Evolutionary conservation across 2,888 invertebrate genomes (phyloP).

Genomic region (Vanessa cardui): DNA sequence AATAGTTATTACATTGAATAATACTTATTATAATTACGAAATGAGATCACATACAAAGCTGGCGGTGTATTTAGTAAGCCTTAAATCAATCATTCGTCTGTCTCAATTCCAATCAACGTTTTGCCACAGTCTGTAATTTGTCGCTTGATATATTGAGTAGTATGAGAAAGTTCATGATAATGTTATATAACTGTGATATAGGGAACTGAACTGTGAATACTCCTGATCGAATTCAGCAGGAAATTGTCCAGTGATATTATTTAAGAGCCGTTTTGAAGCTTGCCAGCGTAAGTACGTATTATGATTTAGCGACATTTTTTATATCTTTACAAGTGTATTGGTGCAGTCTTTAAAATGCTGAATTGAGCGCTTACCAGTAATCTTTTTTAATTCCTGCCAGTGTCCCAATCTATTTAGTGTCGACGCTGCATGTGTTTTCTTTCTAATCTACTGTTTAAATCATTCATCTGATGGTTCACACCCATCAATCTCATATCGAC

Average conservation of each 20-base stretch:
- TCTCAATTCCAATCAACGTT: conserved; percentile 29
- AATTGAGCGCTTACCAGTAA: too few relatives aligned
- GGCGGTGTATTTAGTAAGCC: conserved; percentile 14
- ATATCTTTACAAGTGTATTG: too few relatives aligned
- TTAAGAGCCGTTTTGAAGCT: too few relatives aligned
- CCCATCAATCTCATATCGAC: too few relatives aligned
- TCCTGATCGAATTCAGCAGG: not conserved
- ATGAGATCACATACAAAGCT: conserved; percentile 10
- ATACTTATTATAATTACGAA: conserved; percentile 6
- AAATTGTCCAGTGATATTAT: not conserved
- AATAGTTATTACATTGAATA: not conserved
- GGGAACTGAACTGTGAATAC: conserved; percentile 31
- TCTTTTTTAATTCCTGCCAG: too few relatives aligned
- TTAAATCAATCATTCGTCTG: conserved; percentile 22
- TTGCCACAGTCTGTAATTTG: conserved; percentile 28
- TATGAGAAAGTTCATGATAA: conserved; percentile 31
- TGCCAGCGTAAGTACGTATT: too few relatives aligned
- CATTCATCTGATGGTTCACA: too few relatives aligned
- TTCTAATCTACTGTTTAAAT: too few relatives aligned
- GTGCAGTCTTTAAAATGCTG: too few relatives aligned
- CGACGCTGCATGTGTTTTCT: too few relatives aligned
- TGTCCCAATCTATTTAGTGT: too few relatives aligned
- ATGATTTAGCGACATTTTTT: too few relatives aligned
- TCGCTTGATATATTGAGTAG: conserved; percentile 35
- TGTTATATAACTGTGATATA: conserved; percentile 26